These are phyloP conservation scores for Coronaproctus castanopsis DNA, from an alignment of 2,888 invertebrate species.

Conservation along the genomic window DNA sequence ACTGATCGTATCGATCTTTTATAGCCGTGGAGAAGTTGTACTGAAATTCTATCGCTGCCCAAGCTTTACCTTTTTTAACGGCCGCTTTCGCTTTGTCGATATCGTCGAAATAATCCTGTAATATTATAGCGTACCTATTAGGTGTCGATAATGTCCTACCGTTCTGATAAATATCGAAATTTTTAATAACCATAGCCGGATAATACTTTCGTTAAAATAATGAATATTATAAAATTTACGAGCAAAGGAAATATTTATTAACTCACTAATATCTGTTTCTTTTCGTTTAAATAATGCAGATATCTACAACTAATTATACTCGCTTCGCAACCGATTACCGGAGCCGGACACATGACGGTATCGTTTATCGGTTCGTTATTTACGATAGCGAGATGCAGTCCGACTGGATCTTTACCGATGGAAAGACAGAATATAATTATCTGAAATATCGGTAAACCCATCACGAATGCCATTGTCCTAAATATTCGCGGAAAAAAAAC, in stretches of 20 bases:
- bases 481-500: too few species aligned
- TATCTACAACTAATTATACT: conserved; percentile 56
- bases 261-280: conserved; percentile 45
- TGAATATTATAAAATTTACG: too few species aligned
- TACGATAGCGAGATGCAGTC: conserved; percentile 54
- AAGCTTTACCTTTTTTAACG: conserved; percentile 47
- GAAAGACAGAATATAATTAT: conserved; percentile 71
- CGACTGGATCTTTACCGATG: conserved; percentile 66
- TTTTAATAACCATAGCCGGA: too few species aligned
- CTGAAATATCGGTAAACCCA: conserved; percentile 66
- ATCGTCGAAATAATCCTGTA: conserved; percentile 33
- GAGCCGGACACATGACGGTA: conserved; percentile 27
- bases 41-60: conserved; percentile 54
- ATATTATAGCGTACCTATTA: conserved; percentile 1
- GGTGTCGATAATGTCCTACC: neutral
- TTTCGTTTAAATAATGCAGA: conserved; percentile 43
- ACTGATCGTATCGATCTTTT: conserved; percentile 36
- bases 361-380: conserved; percentile 35
- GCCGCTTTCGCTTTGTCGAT: conserved; percentile 41
- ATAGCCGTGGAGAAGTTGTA: conserved; percentile 53
- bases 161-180: neutral
- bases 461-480: conserved; percentile 64
- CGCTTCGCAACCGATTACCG: conserved; percentile 37
- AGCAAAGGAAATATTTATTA: too few species aligned
- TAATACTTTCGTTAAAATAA: too few species aligned